Evolutionary conservation across 2,797 vertebrate genomes (phyloP).

Genomic region (Tauraco hartlaubi): DNA sequence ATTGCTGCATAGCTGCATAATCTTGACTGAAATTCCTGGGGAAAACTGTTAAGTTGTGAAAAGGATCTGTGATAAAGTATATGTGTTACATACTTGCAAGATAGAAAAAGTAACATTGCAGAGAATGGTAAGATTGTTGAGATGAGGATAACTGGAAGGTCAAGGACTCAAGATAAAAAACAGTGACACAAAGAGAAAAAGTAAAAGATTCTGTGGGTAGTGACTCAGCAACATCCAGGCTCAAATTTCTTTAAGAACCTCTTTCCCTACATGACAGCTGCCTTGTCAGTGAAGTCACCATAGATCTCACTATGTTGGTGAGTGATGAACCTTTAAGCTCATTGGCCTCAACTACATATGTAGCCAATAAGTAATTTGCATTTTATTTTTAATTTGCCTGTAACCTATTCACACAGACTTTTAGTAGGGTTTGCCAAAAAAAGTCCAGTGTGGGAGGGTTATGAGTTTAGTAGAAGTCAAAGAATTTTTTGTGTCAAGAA

Average conservation of each 20-base stretch:
- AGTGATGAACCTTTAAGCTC: neutral
- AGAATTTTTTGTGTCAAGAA: neutral
- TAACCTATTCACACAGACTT: neutral
- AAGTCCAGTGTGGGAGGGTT: rapidly evolving
- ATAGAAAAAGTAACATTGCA: neutral
- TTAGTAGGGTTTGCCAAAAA: neutral
- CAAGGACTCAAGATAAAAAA: neutral
- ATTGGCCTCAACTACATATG: neutral
- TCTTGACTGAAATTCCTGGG: neutral
- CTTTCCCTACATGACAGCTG: neutral
- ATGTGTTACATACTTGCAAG: neutral
- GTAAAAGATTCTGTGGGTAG: rapidly evolving
- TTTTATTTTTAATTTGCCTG: neutral
- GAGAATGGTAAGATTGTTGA: neutral
- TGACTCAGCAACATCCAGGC: neutral
- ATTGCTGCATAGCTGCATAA: neutral
- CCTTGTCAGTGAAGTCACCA: neutral
- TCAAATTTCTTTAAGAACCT: neutral
- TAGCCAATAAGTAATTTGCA: neutral
- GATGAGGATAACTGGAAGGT: neutral
- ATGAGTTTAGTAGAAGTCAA: neutral
- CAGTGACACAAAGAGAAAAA: neutral
- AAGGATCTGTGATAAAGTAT: neutral
- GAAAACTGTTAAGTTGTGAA: neutral
- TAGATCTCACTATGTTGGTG: neutral